Evolutionary conservation across 2,113 vertebrate genomes (phyloP).

Genomic region (Brachyhypopomus gauderio): DNA sequence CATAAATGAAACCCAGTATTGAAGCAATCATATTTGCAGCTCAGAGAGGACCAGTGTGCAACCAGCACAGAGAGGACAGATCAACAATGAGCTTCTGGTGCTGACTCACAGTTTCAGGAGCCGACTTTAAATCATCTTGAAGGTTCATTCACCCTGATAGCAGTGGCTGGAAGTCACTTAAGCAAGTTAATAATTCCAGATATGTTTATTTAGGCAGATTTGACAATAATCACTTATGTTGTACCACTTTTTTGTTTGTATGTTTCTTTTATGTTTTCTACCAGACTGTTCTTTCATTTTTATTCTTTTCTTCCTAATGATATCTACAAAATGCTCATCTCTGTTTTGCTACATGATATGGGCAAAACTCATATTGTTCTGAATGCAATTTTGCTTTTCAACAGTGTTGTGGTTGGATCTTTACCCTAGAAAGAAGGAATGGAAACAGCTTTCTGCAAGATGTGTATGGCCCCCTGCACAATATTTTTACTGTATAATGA

Average conservation of each 20-base stretch:
- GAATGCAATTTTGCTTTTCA: too few relatives aligned
- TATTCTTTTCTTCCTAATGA: too few relatives aligned
- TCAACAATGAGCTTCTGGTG: neutral
- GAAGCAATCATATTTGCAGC: neutral
- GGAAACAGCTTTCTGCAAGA: neutral
- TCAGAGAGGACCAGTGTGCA: neutral
- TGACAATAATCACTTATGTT: too few relatives aligned
- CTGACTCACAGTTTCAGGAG: neutral
- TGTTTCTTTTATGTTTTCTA: neutral
- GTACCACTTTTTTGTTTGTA: neutral
- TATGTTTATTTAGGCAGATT: neutral
- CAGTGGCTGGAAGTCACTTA: neutral
- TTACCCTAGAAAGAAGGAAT: neutral
- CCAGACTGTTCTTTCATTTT: too few relatives aligned
- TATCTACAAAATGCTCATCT: too few relatives aligned
- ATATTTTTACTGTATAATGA: neutral
- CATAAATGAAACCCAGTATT: constrained; percentile 5
- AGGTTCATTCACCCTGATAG: constrained; percentile 25
- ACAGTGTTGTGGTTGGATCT: neutral
- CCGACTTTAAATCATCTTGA: constrained; percentile 20
- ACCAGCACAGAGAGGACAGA: neutral
- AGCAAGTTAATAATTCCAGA: neutral
- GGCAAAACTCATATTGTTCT: too few relatives aligned
- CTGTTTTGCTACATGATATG: too few relatives aligned
- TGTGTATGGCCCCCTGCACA: neutral